A percentile compares a stretch with the other conserved stretches of the same genome.
These are phyloP conservation scores for Hydrozoanthus tunicans DNA, from an alignment of 64 coral and sea anemone genomes.

Conservation along the genomic window DNA sequence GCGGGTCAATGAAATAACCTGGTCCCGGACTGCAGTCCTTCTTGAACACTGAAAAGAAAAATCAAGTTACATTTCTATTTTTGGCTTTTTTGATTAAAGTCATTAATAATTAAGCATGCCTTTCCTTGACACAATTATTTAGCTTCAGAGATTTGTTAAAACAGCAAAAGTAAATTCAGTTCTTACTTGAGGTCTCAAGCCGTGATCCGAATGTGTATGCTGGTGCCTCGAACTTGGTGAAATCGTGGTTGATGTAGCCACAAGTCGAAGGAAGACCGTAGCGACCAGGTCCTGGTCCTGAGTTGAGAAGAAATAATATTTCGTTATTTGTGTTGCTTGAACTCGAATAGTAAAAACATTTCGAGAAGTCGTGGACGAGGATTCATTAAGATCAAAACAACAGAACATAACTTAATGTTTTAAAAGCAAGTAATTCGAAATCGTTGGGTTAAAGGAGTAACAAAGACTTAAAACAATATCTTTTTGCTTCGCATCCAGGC, in stretches of 20 bases:
- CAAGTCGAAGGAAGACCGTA: constrained; percentile 88
- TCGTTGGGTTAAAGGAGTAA: too few species aligned
- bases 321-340: too few species aligned
- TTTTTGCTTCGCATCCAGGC: neutral
- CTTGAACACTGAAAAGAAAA: constrained; percentile 81
- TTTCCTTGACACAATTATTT: neutral
- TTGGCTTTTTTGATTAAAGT: neutral
- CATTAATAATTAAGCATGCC: constrained; percentile 27
- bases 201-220: constrained; percentile 86
- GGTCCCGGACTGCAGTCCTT: constrained; percentile 96
- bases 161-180: neutral
- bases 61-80: neutral
- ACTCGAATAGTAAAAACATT: too few species aligned
- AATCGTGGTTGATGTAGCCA: constrained; percentile 74
- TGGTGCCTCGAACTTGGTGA: constrained; percentile 63
- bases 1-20: constrained; percentile 80
- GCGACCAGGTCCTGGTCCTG: constrained; percentile 89
- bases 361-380: too few species aligned
- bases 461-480: neutral
- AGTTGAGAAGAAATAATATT: neutral
- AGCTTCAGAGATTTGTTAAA: neutral
- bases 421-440: too few species aligned
- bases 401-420: too few species aligned
- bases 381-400: too few species aligned
- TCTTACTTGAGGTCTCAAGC: constrained; percentile 82